Evolutionary conservation across 1,140 invertebrate genomes (phyloP).

Genomic region (Lepidostoma basale): DNA sequence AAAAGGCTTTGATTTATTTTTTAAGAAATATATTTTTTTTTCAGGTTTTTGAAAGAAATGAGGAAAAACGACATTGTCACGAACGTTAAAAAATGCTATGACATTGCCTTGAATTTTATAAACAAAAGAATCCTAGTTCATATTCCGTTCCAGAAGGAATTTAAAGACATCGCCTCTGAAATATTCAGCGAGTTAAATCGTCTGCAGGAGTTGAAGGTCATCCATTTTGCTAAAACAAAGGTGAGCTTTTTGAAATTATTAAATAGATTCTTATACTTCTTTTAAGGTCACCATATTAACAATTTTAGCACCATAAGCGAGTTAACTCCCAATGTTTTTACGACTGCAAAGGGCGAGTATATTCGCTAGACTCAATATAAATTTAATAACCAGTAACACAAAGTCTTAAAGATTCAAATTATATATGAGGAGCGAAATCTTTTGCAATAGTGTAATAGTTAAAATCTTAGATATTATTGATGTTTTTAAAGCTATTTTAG

Average conservation of each 20-base stretch:
- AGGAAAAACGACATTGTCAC: constrained; percentile 73
- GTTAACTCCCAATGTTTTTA: too few species aligned
- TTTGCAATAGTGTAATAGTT: too few species aligned
- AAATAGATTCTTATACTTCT: too few species aligned
- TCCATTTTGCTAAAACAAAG: constrained; percentile 65
- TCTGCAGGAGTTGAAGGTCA: constrained; percentile 71
- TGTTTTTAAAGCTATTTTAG: too few species aligned
- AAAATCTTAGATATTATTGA: too few species aligned
- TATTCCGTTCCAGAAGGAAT: constrained; percentile 79
- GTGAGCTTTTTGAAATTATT: constrained; percentile 49
- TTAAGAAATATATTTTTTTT: constrained; percentile 18
- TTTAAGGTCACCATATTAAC: too few species aligned
- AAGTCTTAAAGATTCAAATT: too few species aligned
- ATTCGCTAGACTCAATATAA: too few species aligned
- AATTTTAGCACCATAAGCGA: too few species aligned
- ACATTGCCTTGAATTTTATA: constrained; percentile 69
- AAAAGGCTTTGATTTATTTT: neutral
- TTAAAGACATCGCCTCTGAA: constrained; percentile 72
- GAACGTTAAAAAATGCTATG: constrained; percentile 77
- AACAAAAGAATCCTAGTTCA: constrained; percentile 75
- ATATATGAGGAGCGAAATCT: too few species aligned
- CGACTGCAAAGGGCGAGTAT: too few species aligned
- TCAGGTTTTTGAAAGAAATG: constrained; percentile 74
- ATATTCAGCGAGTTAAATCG: constrained; percentile 72
- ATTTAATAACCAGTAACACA: too few species aligned